Percentiles rank a stretch among this genome's conserved stretches.
Evolutionary conservation across 2,888 invertebrate species (phyloP).

Genomic region (Epirrhoe tristata): DNA sequence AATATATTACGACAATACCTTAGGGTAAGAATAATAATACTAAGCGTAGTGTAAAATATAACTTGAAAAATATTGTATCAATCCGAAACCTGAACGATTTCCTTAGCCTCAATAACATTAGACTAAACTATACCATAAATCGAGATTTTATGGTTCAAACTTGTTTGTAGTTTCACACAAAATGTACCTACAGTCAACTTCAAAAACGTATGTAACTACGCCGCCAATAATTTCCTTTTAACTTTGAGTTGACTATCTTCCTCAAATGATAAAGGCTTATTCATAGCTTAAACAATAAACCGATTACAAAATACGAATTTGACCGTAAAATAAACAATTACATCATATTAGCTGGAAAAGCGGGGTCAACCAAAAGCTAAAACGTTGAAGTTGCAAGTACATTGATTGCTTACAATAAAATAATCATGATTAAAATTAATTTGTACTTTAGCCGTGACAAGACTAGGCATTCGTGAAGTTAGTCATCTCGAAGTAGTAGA

Average conservation of each 20-base stretch:
- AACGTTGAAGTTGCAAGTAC: neutral
- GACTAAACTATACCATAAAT: neutral
- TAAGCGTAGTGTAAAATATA: conserved; percentile 26
- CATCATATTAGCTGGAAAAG: neutral
- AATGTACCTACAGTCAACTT: no score
- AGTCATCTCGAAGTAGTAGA: no score
- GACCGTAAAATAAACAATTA: neutral
- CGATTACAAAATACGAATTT: no score
- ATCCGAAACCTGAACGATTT: conserved; percentile 9
- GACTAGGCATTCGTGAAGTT: neutral
- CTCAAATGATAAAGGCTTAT: no score
- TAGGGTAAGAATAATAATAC: conserved; percentile 26
- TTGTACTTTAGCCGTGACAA: neutral
- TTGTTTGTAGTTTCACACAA: neutral
- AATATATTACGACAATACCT: conserved; percentile 36
- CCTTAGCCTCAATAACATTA: conserved; percentile 11
- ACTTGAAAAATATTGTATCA: conserved; percentile 14
- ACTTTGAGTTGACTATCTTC: no score
- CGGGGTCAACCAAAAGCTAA: neutral
- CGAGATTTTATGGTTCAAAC: neutral
- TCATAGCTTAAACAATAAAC: no score
- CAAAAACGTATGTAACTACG: no score
- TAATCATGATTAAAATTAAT: neutral
- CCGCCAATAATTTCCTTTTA: no score
- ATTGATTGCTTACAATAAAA: neutral